Conservation (phyloP, 2,797 vertebrate genomes). For the Hephaestus fuliginosus region DNA sequence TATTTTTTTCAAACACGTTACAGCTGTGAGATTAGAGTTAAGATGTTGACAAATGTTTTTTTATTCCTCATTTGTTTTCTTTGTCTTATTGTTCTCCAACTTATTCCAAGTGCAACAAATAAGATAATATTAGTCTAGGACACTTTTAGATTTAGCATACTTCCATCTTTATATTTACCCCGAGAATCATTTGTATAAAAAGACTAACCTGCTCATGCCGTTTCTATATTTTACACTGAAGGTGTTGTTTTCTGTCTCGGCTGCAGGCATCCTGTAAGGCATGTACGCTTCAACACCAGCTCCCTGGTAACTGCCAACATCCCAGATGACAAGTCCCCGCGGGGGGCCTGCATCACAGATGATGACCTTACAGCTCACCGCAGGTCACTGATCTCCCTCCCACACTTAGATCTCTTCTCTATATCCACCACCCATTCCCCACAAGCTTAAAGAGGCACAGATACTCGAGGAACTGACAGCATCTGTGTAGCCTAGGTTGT, state of each 20-base stretch:
- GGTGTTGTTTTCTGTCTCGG: constrained; percentile 6
- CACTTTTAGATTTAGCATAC: background rate
- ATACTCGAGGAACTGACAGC: background rate
- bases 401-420: background rate
- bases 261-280: constrained; percentile 92
- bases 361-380: constrained; percentile 92
- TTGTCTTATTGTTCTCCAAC: background rate
- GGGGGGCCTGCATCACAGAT: constrained; percentile 89
- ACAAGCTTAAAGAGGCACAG: background rate
- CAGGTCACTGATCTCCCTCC: constrained; percentile 82
- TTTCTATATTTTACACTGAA: background rate
- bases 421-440: background rate
- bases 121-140: background rate
- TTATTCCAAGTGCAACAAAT: background rate
- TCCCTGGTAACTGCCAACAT: constrained; percentile 94
- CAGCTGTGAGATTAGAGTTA: background rate
- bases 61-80: background rate
- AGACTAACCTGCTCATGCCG: background rate
- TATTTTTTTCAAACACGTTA: background rate
- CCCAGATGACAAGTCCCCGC: constrained; percentile 91
- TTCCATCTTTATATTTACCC: background rate
- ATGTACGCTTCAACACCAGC: constrained; percentile 89
- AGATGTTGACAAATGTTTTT: background rate
- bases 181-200: background rate
- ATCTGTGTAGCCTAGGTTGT: background rate